Percentiles rank a stretch among this genome's conserved stretches.
These are phyloP conservation scores for Argentina silus DNA, from an alignment of 2,797 vertebrate species.

Conservation along the genomic window DNA sequence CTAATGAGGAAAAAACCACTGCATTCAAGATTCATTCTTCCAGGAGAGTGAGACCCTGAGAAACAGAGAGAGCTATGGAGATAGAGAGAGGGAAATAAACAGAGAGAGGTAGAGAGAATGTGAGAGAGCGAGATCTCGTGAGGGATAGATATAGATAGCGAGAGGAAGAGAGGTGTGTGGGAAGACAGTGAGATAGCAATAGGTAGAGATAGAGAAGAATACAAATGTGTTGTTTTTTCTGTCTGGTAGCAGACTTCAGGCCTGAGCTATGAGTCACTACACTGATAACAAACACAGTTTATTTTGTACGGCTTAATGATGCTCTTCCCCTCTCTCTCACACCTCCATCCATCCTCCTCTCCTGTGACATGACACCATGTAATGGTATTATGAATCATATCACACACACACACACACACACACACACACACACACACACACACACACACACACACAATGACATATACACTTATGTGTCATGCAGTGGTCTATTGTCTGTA, in stretches of 20 bases:
- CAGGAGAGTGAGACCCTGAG: slow-evolving; percentile 30
- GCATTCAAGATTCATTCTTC: slow-evolving; percentile 78
- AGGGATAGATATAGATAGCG: background rate
- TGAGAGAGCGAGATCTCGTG: background rate
- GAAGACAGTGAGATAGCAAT: background rate
- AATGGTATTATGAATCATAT: background rate
- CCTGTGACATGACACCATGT: slow-evolving; percentile 20
- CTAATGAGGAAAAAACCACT: slow-evolving; percentile 89
- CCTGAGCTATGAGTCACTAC: background rate
- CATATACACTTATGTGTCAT: background rate
- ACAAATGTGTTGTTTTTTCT: background rate
- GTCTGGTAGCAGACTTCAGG: background rate
- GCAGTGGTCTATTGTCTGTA: background rate
- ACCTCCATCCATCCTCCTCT: background rate
- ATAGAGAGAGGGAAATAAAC: background rate
- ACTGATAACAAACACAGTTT: background rate
- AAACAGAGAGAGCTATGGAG: slow-evolving; percentile 42
- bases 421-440: background rate
- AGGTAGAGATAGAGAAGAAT: background rate
- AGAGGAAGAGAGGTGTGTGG: background rate
- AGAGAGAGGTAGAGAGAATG: slow-evolving; percentile 7
- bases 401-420: background rate
- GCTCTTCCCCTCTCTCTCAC: background rate
- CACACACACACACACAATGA: background rate
- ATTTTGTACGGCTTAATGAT: background rate